Conservation (phyloP, 2,888 invertebrate species). For the Polylopha cassiicola region DNA sequence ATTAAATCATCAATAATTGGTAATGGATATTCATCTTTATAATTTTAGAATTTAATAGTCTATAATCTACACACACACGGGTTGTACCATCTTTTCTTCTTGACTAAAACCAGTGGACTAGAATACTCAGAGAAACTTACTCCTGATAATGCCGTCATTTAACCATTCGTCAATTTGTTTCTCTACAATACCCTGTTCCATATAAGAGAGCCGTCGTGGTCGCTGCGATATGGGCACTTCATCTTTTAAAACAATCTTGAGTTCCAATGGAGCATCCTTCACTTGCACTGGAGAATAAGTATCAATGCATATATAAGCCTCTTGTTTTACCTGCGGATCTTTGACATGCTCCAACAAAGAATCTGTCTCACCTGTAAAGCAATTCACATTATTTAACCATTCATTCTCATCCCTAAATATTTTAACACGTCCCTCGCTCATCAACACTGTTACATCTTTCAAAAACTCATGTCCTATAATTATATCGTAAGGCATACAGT, state of each 20-base stretch:
- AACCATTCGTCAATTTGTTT: slow-evolving; percentile 17
- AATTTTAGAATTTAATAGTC: slow-evolving; percentile 39
- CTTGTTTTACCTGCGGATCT: background rate
- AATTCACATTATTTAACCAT: slow-evolving; percentile 1
- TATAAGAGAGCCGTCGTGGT: slow-evolving; percentile 3
- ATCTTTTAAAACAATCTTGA: slow-evolving; percentile 6
- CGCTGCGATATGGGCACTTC: slow-evolving; percentile 10
- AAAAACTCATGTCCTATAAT: slow-evolving; percentile 21
- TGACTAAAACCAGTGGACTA: slow-evolving; percentile 24
- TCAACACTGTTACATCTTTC: slow-evolving; percentile 2
- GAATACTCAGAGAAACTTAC: slow-evolving; percentile 26
- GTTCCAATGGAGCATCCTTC: slow-evolving; percentile 9
- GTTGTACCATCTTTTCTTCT: slow-evolving; percentile 22
- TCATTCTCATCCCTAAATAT: slow-evolving; percentile 4
- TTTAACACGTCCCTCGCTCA: slow-evolving; percentile 9
- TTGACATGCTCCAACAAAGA: too few relatives aligned
- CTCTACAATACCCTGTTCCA: slow-evolving; percentile 6
- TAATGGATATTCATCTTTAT: slow-evolving; percentile 38
- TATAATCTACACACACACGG: slow-evolving; percentile 41
- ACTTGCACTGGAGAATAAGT: slow-evolving; percentile 1
- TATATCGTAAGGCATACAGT: slow-evolving; percentile 15
- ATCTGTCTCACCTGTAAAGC: background rate
- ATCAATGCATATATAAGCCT: too few relatives aligned
- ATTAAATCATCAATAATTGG: slow-evolving; percentile 42
- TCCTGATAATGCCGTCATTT: slow-evolving; percentile 11